phyloP scores from a whole-genome alignment of 2,888 invertebrate genomes.

The Kuschelorhynchus macadamiae region DNA sequence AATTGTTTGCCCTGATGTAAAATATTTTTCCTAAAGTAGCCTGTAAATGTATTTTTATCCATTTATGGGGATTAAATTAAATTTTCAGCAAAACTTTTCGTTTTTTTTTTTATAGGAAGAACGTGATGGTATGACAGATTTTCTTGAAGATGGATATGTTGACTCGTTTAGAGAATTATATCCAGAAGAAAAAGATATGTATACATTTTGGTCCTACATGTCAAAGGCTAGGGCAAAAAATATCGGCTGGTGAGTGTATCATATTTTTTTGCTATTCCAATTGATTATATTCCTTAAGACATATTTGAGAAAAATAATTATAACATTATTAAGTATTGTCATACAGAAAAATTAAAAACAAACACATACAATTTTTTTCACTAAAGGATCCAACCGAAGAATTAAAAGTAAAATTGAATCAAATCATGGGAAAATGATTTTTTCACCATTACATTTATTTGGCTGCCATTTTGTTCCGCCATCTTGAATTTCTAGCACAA shows the following conservation, averaged over 20 bases:
- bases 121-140: constrained; percentile 88
- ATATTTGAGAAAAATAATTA: background rate
- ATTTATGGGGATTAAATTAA: too few relatives aligned
- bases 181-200: constrained; percentile 86
- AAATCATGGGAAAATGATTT: too few relatives aligned
- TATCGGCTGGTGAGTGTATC: constrained; percentile 86
- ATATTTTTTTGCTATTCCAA: background rate
- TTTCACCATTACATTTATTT: too few relatives aligned
- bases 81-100: too few relatives aligned
- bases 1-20: too few relatives aligned
- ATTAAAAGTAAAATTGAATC: too few relatives aligned
- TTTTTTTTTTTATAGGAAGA: constrained; percentile 31
- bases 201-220: constrained; percentile 98
- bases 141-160: constrained; percentile 85
- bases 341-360: background rate
- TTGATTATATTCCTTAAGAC: background rate
- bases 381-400: too few relatives aligned
- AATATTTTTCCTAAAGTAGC: too few relatives aligned
- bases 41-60: too few relatives aligned
- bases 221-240: constrained; percentile 88
- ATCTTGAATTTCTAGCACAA: too few relatives aligned
- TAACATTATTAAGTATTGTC: background rate
- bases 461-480: too few relatives aligned
- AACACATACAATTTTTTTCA: too few relatives aligned
- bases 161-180: constrained; percentile 91